phyloP scores from a whole-genome alignment of 2,113 vertebrate genomes.

The Glaucomys volans region DNA sequence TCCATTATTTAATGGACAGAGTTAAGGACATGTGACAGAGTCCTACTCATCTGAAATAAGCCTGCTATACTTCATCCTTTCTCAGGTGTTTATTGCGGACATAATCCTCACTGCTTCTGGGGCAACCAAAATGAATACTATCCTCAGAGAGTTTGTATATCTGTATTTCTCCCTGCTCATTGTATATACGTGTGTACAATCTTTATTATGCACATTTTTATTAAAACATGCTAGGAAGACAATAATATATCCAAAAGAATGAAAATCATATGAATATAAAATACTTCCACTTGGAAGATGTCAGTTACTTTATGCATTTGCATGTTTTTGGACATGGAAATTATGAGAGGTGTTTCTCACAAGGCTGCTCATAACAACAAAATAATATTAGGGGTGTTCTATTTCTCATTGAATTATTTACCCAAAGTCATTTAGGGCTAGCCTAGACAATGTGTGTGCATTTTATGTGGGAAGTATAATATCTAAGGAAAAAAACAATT shows the following conservation, averaged over 20 bases:
- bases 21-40: neutral
- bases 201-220: neutral
- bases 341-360: constrained; percentile 31
- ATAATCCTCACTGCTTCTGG: neutral
- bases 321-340: constrained; percentile 24
- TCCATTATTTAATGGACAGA: neutral
- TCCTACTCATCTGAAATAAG: neutral
- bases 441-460: neutral
- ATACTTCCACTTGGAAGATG: constrained; percentile 11
- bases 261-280: constrained; percentile 21
- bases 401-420: constrained; percentile 48
- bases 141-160: neutral
- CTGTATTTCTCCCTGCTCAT: neutral
- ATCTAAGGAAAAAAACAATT: constrained; percentile 19
- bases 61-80: neutral
- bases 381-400: neutral
- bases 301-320: constrained; percentile 30
- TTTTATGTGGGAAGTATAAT: constrained; percentile 4
- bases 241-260: neutral
- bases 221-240: neutral
- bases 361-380: neutral
- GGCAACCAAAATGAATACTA: neutral
- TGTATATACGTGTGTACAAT: neutral
- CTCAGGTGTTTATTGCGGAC: neutral
- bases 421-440: neutral